phyloP scores from a whole-genome alignment of 2,888 invertebrate genomes.

The Dryococelus australis region DNA sequence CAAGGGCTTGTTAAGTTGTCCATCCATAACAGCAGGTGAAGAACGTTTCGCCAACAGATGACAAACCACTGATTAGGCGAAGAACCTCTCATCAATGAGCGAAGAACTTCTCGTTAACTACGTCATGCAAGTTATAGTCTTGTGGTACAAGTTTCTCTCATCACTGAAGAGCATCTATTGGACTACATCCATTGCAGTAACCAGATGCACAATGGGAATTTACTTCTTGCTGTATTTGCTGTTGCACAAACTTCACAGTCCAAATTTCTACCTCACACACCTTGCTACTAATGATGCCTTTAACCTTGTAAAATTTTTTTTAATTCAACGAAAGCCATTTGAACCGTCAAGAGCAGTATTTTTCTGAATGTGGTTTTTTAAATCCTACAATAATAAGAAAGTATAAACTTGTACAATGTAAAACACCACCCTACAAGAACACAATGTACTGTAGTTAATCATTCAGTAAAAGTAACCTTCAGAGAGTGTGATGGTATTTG shows the following conservation, averaged over 20 bases:
- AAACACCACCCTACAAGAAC: too few relatives aligned
- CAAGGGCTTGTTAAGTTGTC: background rate
- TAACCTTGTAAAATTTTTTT: background rate
- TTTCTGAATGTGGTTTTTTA: too few relatives aligned
- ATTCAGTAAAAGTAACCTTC: too few relatives aligned
- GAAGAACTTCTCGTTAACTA: background rate
- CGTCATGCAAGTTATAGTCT: background rate
- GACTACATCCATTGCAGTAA: background rate
- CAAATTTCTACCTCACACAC: background rate
- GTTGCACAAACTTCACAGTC: background rate
- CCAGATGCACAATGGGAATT: background rate
- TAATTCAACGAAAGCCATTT: too few relatives aligned
- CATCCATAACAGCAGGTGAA: background rate
- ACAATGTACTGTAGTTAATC: too few relatives aligned
- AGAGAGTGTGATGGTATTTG: too few relatives aligned
- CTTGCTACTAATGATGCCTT: background rate
- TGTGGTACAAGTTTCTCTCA: background rate
- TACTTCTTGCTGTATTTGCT: background rate
- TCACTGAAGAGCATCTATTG: background rate
- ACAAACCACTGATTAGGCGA: background rate
- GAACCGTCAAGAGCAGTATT: too few relatives aligned
- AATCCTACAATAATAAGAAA: too few relatives aligned
- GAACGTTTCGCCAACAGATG: background rate
- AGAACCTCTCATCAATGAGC: too few relatives aligned
- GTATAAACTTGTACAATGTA: too few relatives aligned